These are phyloP conservation scores for Magallana ariakensis DNA, from an alignment of 1,140 invertebrate genomes.

Conservation along the genomic window DNA sequence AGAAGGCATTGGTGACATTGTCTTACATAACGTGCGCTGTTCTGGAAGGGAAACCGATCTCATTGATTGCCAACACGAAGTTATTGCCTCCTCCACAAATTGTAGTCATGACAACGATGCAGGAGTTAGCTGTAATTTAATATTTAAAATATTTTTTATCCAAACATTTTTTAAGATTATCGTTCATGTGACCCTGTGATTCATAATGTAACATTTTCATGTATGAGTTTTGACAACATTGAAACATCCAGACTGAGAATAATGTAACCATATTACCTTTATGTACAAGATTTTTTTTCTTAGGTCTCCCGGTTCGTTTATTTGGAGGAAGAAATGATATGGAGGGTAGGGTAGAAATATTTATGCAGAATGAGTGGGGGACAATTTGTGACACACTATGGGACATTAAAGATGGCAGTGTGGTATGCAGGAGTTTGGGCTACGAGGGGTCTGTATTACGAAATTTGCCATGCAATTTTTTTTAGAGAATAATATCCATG, in stretches of 20 bases:
- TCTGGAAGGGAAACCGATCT: constrained; percentile 85
- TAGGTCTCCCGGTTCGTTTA: constrained; percentile 28
- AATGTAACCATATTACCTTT: too few species aligned
- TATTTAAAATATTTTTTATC: too few species aligned
- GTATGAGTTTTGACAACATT: too few species aligned
- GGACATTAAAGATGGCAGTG: constrained; percentile 63
- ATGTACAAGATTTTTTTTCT: neutral
- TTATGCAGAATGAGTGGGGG: constrained; percentile 60
- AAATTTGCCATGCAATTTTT: neutral
- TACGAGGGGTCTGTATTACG: neutral
- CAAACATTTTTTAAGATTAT: too few species aligned
- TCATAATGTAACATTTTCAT: too few species aligned
- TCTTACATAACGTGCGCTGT: constrained; percentile 88
- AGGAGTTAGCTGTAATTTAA: constrained; percentile 35
- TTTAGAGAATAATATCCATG: neutral
- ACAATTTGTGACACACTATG: constrained; percentile 70
- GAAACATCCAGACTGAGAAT: too few species aligned
- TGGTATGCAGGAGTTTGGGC: constrained; percentile 68
- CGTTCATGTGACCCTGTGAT: too few species aligned
- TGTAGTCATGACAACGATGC: constrained; percentile 38
- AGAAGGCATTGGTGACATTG: constrained; percentile 79
- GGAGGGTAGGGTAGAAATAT: constrained; percentile 68
- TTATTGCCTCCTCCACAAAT: neutral
- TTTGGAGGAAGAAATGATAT: constrained; percentile 39
- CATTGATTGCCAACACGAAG: constrained; percentile 81